These are phyloP conservation scores for Peromyscus polionotus DNA, from an alignment of 2,113 vertebrate species.

Conservation along the genomic window DNA sequence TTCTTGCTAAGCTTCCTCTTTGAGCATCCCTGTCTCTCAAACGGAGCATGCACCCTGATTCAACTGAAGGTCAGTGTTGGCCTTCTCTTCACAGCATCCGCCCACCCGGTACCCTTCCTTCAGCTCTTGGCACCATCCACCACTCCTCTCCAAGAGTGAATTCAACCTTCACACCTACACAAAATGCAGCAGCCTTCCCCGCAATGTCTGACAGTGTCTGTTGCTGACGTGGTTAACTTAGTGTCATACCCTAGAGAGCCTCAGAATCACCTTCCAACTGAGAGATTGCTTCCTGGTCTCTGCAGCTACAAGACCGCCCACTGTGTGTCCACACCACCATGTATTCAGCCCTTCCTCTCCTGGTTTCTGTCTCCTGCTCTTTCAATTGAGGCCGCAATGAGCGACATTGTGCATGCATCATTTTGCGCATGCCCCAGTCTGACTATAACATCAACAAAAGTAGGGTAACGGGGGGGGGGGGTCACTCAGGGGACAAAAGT, in stretches of 20 bases:
- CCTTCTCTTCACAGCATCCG: fast-evolving
- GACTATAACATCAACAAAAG: background rate
- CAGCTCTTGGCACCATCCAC: background rate
- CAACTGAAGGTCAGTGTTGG: background rate
- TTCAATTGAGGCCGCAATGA: background rate
- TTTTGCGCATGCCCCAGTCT: background rate
- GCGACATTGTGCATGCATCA: too few species aligned
- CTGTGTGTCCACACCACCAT: too few species aligned
- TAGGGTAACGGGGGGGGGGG: background rate
- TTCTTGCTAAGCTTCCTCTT: background rate
- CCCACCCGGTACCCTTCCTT: background rate
- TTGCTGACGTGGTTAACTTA: background rate
- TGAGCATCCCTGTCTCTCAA: background rate
- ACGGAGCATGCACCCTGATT: background rate
- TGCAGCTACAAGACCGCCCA: background rate
- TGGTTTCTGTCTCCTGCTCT: background rate
- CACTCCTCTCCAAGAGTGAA: background rate
- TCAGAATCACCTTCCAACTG: background rate
- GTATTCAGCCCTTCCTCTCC: background rate
- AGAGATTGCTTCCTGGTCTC: background rate
- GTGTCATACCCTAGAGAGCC: background rate
- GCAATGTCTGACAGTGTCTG: background rate
- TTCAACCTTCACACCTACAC: background rate
- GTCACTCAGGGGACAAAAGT: background rate
- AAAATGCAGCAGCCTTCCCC: background rate